Base-by-base conservation (phyloP, 23 tunicate species). In the Oikopleura vanhoeffeni region DNA sequence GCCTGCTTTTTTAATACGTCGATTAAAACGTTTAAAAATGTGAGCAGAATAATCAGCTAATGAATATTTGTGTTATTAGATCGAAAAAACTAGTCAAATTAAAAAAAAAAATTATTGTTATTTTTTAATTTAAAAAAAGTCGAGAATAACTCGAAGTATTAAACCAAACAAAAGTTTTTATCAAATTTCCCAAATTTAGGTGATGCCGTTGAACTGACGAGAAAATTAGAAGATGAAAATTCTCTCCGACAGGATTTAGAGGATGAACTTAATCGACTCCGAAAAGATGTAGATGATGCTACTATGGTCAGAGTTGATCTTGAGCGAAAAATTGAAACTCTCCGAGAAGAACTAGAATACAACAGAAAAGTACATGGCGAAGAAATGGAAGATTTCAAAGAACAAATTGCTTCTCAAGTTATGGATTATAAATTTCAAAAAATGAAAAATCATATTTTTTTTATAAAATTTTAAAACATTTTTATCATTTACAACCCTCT, bases 241-340 rank as follows among this genome's bases (percentile, higher is more conserved):
- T 86, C 87, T 41, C 90, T 89, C 27, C 91, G 99, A 8, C 39
- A 87, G 40, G 99, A 95, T 67, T 88, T 95, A 35, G 96, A 90
- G 60, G 99, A 91, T 76, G 99, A 95, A 84, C 85, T 95, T 41
- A 89, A 84, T 28, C 77, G 92, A 76, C 64, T 95, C 40, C 85
- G 99, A 8, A 95, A 95, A 85, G 99, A 95, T 67, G 92, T 95
- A 40, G 99, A 95, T 87, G 99, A 95, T 86, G 99, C 99, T 41
- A 95, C 91, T n/a, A 91, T 95, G 96, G 99, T 95, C 38, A 87
- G 99, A 3, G 92, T 91, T 57, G 99, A 95, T 84, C 86, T 95
- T 39, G 99, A 95, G 82, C 85, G 92, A 67, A 95, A 95, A 89
- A 95, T 95, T 83, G 99, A 95, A 58, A 95, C 90, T 0, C 58